Evolutionary conservation across 1,140 invertebrate species (phyloP), one percentile per base, ranked within the genome.

Genomic region (Drosophila pallidifrons): DNA sequence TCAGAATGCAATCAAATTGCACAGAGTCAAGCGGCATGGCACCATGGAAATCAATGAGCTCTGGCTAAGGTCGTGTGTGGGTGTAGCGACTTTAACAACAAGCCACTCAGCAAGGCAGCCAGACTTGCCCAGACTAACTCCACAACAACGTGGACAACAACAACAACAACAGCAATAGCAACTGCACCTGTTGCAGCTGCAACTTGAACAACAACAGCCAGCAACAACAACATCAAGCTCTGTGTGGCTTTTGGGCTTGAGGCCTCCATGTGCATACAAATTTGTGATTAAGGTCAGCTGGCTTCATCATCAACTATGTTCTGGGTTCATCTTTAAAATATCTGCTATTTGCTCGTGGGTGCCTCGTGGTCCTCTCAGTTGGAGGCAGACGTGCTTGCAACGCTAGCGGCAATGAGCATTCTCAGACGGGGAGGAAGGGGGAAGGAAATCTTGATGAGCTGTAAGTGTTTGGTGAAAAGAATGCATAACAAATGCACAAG

Each of bases 241-340:
- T 32, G 51, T 63, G 47, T 55, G 41, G 49, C 64, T 45, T 45
- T 57, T 41, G 32, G 35, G 30, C 57, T 61, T 60, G 45, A 61
- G 73, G 58, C 66, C 35, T 30, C 54, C 64, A 49, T 45, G 61
- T 76, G 68, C 85, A 89, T 89, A 86, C 85, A 89, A 90, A 89
- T 89, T 89, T 90, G 85, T 81, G 81, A 89, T 89, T 89, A 89
- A 89, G 85, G 85, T 89, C 85, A 77, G 64, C 75, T 61, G 61
- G 70, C 75, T 74, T 72, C 75, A 77, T 78, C 83, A 88, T 75
- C 83, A 83, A 75, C 77, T 59, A 38, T 30, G 32, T 41, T 47
- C 7, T 30, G 45, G 59, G 66, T 63, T 49, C 72, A 70, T 70
- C 66, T 75, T 47, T 3, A 52, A 60, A 28, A 38, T 64, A 55